A percentile compares a stretch with the other conserved stretches of the same genome.
Evolutionary conservation across 2,113 vertebrate genomes (phyloP).

Genomic region (Thalassoma bifasciatum): DNA sequence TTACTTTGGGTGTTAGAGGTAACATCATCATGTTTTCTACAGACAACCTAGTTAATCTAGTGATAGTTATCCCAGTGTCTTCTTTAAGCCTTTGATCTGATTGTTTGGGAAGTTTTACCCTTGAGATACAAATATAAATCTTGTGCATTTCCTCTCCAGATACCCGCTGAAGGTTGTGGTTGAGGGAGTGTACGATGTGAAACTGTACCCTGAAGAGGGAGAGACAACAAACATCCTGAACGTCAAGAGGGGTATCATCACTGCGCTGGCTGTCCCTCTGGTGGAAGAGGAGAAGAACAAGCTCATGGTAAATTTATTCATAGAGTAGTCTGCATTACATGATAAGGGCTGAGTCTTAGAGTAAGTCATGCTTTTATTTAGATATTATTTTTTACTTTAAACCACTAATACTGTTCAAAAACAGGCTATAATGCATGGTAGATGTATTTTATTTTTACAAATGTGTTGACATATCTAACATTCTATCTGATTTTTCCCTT

Average conservation of each 20-base stretch:
- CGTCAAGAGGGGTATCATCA: conserved; percentile 95
- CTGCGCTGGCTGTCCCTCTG: conserved; percentile 88
- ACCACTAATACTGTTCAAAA: too few species aligned
- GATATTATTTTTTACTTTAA: too few species aligned
- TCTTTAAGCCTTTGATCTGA: neutral
- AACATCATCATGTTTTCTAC: too few species aligned
- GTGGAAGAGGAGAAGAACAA: conserved; percentile 82
- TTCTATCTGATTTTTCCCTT: conserved; percentile 13
- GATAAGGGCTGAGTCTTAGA: too few species aligned
- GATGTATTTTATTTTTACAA: too few species aligned
- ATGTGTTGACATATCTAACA: too few species aligned
- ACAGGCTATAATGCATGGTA: too few species aligned
- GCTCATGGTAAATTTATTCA: conserved; percentile 72
- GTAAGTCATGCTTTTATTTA: too few species aligned
- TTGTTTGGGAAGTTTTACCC: neutral
- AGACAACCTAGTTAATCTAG: too few species aligned
- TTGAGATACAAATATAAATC: neutral
- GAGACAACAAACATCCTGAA: conserved; percentile 90
- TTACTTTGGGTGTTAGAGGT: neutral
- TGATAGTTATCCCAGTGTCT: neutral
- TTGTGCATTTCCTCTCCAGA: conserved; percentile 68
- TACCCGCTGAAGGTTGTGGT: conserved; percentile 88
- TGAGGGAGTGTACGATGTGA: conserved; percentile 82
- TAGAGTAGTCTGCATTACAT: too few species aligned
- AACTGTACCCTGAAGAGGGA: conserved; percentile 88